These are phyloP conservation scores for Onychomys arenicola DNA, from an alignment of 2,797 vertebrate species.

Conservation along the genomic window DNA sequence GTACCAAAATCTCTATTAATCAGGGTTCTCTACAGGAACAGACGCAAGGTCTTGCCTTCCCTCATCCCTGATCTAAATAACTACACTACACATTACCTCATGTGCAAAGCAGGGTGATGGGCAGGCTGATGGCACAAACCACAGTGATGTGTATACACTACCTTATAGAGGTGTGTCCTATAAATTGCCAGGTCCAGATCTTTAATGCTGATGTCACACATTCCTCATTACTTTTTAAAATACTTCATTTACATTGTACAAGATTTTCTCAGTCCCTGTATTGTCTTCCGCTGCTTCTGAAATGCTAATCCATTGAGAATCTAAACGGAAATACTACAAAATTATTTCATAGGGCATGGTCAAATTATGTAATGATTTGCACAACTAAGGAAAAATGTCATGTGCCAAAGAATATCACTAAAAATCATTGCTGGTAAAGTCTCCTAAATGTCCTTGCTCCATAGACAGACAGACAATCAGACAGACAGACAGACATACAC, in stretches of 20 bases:
- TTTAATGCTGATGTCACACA: background rate
- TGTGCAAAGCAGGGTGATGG: background rate
- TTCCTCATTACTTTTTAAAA: background rate
- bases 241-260: background rate
- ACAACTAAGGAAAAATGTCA: constrained; percentile 14
- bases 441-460: background rate
- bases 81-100: background rate
- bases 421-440: background rate
- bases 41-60: background rate
- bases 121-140: background rate
- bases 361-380: constrained; percentile 28
- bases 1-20: background rate
- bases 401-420: background rate
- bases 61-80: background rate
- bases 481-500: too few relatives aligned
- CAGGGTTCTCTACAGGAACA: background rate
- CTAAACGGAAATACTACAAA: constrained; percentile 33
- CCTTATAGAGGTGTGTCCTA: background rate
- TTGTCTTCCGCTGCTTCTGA: background rate
- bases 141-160: background rate
- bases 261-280: background rate
- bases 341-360: background rate
- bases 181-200: background rate
- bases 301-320: background rate
- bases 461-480: too few relatives aligned